phyloP scores from a whole-genome alignment of 2,797 vertebrate genomes.

The Uromys caudimaculatus region DNA sequence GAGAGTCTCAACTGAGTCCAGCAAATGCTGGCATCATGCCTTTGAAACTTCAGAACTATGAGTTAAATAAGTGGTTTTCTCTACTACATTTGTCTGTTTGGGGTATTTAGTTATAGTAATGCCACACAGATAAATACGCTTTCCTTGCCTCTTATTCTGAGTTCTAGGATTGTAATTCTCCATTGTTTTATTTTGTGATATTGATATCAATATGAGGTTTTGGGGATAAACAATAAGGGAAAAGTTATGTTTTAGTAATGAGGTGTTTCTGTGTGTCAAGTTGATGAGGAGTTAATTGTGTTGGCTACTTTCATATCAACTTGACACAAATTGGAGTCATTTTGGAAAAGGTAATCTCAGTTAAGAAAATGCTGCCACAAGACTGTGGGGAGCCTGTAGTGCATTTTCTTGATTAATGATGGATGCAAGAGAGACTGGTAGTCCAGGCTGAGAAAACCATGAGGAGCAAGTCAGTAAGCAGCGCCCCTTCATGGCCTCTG shows the following conservation, averaged over 20 bases:
- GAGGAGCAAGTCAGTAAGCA: not conserved
- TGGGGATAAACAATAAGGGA: not conserved
- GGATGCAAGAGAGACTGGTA: not conserved
- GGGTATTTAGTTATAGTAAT: not conserved
- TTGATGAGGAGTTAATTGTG: not conserved
- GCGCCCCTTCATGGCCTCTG: no score
- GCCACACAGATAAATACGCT: not conserved
- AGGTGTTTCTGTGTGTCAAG: not conserved
- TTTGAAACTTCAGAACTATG: not conserved
- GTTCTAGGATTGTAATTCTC: not conserved
- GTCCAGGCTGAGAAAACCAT: not conserved
- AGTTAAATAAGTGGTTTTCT: not conserved
- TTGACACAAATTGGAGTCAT: not conserved
- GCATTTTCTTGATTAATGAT: no score
- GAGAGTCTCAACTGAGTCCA: not conserved
- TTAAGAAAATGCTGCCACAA: not conserved
- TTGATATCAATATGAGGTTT: not conserved
- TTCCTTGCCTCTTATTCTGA: slow-evolving; percentile 1
- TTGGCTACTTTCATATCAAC: not conserved
- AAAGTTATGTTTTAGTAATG: not conserved
- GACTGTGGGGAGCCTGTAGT: not conserved
- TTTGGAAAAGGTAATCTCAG: not conserved
- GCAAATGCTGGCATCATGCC: not conserved
- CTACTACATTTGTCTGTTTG: not conserved
- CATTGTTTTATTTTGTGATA: not conserved